A percentile compares a stretch with the other conserved stretches of the same genome.
These are phyloP conservation scores for Scopus umbretta DNA, from an alignment of 2,113 vertebrate species.

Conservation along the genomic window DNA sequence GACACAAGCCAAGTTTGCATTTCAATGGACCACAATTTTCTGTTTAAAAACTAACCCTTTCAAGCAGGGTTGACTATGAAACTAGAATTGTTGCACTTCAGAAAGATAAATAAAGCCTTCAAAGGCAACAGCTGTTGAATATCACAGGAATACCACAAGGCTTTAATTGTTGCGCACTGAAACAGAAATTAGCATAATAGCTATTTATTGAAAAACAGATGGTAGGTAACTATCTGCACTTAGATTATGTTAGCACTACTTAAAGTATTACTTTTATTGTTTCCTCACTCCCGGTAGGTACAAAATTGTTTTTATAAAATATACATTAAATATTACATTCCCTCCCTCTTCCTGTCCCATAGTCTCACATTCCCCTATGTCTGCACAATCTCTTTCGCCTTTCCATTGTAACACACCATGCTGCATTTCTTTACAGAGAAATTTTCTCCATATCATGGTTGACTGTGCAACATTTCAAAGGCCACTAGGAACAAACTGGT, in stretches of 20 bases:
- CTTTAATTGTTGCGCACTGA: constrained; percentile 20
- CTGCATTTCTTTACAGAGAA: rapidly evolving
- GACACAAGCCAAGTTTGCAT: constrained; percentile 21
- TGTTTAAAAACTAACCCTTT: background rate
- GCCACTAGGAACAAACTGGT: background rate
- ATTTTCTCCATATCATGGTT: background rate
- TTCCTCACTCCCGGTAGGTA: background rate
- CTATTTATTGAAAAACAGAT: constrained; percentile 49
- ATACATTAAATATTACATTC: background rate
- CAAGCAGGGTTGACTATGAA: constrained; percentile 19
- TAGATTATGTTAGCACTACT: background rate
- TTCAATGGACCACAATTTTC: constrained; percentile 16
- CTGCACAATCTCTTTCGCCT: rapidly evolving
- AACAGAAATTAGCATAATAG: constrained; percentile 49
- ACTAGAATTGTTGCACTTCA: constrained; percentile 34
- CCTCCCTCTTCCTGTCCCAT: background rate
- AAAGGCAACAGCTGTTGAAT: constrained; percentile 51
- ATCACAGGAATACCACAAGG: background rate
- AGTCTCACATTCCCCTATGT: background rate
- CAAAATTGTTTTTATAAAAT: background rate
- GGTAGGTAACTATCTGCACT: constrained; percentile 35
- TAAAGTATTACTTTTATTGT: background rate
- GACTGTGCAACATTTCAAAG: background rate
- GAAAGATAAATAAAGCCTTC: constrained; percentile 52
- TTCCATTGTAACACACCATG: background rate